These are phyloP conservation scores for Montipora cactus DNA, from an alignment of 64 coral and sea anemone genomes.

Conservation along the genomic window DNA sequence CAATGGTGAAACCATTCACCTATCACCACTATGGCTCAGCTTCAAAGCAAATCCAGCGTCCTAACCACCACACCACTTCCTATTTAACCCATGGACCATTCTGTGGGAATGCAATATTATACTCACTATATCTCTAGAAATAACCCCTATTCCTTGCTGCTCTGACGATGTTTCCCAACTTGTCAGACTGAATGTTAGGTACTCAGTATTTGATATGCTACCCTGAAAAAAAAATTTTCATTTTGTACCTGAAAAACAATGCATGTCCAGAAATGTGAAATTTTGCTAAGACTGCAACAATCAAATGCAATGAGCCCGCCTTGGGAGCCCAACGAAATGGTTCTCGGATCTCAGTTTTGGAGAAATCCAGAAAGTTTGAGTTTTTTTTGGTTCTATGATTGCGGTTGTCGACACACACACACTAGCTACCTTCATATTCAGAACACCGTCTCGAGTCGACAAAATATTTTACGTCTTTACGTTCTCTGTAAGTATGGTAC, in stretches of 20 bases:
- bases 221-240: slow-evolving; percentile 42
- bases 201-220: slow-evolving; percentile 70
- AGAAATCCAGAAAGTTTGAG: no score
- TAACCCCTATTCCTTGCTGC: slow-evolving; percentile 62
- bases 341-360: no score
- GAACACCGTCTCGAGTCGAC: not conserved
- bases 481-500: slow-evolving; percentile 65
- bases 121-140: slow-evolving; percentile 84
- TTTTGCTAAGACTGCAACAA: no score
- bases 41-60: no score
- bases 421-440: not conserved
- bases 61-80: no score
- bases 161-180: slow-evolving; percentile 61
- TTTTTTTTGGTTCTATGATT: no score
- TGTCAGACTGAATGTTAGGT: slow-evolving; percentile 71
- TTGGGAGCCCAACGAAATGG: no score
- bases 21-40: no score
- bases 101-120: not conserved
- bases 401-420: no score
- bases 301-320: no score
- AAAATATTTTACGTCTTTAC: not conserved
- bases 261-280: not conserved
- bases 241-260: not conserved
- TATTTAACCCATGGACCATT: not conserved
- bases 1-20: no score